Base-by-base conservation (phyloP, 2,888 invertebrate species). In the Drosophila kuntzei region DNA sequence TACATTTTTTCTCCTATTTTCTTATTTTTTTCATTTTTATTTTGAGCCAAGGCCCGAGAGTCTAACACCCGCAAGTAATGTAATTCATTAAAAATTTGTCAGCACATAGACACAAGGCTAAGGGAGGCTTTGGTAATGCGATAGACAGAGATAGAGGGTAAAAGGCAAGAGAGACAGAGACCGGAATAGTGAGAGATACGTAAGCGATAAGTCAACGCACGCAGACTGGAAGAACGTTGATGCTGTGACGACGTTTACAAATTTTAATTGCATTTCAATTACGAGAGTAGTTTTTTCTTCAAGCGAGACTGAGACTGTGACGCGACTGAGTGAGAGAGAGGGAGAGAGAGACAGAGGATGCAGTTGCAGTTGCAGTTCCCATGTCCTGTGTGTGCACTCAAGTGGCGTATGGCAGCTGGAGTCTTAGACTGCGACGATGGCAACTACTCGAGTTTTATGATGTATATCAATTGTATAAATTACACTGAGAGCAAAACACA, bases 191-290 rank as follows among this genome's bases (percentile, higher is more conserved):
- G 12, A 8, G 11, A 4, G 20, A 25, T 57, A 32, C 46, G 50
- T 46, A 12, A 43, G 37, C 41, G 41, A 51, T 59, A 71, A 79
- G 86, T 87, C 82, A 83, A 85, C 73, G 86, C 53, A 85, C 88
- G 86, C 67, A 67, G 58, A 25, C 59, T 47, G 50, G 54, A 44
- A 55, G 44, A 22, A 46, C 18, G 53, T 27, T 51, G 53, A 53
- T 50, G 67, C 43, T 39, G 69, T 39, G 69, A 65, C 67, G 79
- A 80, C 76, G 82, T 62, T 82, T 80, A 76, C 71, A 76, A 77
- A 80, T 90, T 90, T 89, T 90, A 90, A 90, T 91, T 90, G 87
- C 90, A 90, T 89, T 90, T 90, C 89, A 88, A 90, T 91, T 89
- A 90, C 75, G 77, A 74, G 79, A 89, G 87, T 87, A 88, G 82